Conservation (phyloP, 2,888 invertebrate species). For the Alentia gelatinosa region DNA sequence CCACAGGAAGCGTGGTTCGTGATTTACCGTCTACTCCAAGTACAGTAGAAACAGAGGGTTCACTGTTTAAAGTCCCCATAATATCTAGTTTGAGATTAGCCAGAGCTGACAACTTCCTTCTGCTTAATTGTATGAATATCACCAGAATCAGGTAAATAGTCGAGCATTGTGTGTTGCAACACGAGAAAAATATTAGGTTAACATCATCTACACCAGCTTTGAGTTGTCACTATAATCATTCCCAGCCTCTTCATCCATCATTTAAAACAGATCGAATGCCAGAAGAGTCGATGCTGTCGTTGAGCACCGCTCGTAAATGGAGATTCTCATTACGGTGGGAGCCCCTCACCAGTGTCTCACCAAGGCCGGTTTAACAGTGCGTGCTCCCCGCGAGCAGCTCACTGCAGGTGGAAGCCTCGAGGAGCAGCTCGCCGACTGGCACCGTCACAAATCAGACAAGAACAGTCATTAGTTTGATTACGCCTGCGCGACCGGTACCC, state of each 20-base stretch:
- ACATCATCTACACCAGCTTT: not conserved
- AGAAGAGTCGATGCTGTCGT: not conserved
- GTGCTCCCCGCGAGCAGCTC: conserved; percentile 6
- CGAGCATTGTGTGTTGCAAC: not conserved
- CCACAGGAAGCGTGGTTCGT: no score
- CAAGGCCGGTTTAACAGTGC: not conserved
- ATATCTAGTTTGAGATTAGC: not conserved
- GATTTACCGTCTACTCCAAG: not conserved
- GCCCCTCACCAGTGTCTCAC: not conserved
- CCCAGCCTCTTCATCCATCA: not conserved
- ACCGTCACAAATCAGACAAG: conserved; percentile 21
- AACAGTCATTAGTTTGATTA: conserved; percentile 40
- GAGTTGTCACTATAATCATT: not conserved
- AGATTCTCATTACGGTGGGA: not conserved
- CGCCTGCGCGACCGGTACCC: not conserved
- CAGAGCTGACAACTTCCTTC: not conserved
- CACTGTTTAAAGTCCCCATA: not conserved
- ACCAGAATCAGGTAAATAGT: not conserved
- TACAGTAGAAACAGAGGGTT: no score
- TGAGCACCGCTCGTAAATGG: not conserved
- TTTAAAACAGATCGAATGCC: not conserved
- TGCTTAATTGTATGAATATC: not conserved
- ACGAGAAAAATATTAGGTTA: not conserved
- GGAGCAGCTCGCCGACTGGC: not conserved
- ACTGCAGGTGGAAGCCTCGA: not conserved